A percentile compares a stretch with the other conserved stretches of the same genome.
Conservation (phyloP, 2,888 invertebrate species). For the Drosophila aldrichi region DNA sequence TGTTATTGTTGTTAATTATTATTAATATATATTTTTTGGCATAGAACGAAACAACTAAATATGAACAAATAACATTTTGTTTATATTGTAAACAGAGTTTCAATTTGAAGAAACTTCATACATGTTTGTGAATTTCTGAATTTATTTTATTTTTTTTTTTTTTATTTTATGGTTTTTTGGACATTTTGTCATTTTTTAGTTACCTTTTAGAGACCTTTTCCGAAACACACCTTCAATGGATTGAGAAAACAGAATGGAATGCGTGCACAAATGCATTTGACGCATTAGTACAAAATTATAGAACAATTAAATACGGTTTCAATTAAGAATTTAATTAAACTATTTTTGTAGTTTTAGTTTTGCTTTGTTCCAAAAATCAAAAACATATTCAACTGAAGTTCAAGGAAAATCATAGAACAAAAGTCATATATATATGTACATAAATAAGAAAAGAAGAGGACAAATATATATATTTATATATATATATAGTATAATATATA, state of each 20-base stretch:
- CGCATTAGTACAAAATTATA: constrained; percentile 86
- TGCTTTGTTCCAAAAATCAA: constrained; percentile 63
- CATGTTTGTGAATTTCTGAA: constrained; percentile 86
- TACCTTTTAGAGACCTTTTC: constrained; percentile 98
- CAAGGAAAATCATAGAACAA: constrained; percentile 46
- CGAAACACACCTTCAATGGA: constrained; percentile 94
- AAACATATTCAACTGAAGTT: constrained; percentile 35
- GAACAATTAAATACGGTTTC: constrained; percentile 86
- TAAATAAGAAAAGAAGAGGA: constrained; percentile 35
- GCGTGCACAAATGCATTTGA: constrained; percentile 86
- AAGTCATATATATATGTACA: constrained; percentile 19
- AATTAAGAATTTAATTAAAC: constrained; percentile 76
- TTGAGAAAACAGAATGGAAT: constrained; percentile 87
- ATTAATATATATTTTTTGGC: constrained; percentile 38
- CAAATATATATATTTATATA: constrained; percentile 19
- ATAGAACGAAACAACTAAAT: constrained; percentile 81
- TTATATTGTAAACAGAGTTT: constrained; percentile 71
- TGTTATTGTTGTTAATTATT: constrained; percentile 43
- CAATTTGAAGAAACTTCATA: constrained; percentile 79
- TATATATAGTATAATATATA: constrained; percentile 35
- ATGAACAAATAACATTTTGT: constrained; percentile 76
- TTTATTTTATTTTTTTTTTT: constrained; percentile 63
- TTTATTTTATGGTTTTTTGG: constrained; percentile 36
- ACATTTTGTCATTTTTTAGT: constrained; percentile 86
- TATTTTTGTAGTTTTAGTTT: constrained; percentile 51